Evolutionary conservation across 2,888 invertebrate species (phyloP), one percentile per base, ranked within the genome.

Genomic region (Chesias legatella): DNA sequence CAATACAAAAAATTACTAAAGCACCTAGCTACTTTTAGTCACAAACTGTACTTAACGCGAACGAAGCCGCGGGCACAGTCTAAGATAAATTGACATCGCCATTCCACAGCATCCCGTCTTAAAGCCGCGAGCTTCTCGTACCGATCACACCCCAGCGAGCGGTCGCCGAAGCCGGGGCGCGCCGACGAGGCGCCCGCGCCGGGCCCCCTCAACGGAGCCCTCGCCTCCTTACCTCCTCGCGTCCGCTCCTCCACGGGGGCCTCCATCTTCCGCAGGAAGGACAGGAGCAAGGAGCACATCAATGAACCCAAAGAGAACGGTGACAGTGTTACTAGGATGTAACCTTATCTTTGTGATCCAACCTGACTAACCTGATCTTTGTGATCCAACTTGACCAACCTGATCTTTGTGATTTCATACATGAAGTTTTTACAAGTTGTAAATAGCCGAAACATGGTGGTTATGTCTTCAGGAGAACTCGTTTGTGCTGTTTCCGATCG

Each of bases 261-360:
- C 6, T 82, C 84, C 1, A 74, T 84, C 66, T 79, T 86, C 56
- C 56, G 72, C 26, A 71, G 67, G 43, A 75, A 68, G 25, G 73
- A 76, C 9, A 71, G 67, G 49, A 60, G 60, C 57, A 69, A 58
- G 44, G 73, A 74, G 36, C 60, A 69, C 1, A 35, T 56, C 7
- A 54, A 63, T 5, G 58, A 51, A 5, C 53, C 48, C 2, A 70
- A 66, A 33, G 74, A 73, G 26, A 81, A 74, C 28, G 73, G 73
- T 0, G 79, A 81, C 24, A 63, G 62, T 2, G 71, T 73, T n/a
- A 84, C 84, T 34, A 78, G 67, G 34, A 82, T 85, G 77, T 85
- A 66, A 60, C 5, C n/a, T 24, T 22, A 17, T 3, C 13, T 17
- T 17, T 17, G 13, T 17, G 13, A 17, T 17, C n/a, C n/a, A n/a